Percentiles rank a stretch among this genome's conserved stretches.
phyloP scores from a whole-genome alignment of 1,140 invertebrate species.

The Brachionus rubens region DNA sequence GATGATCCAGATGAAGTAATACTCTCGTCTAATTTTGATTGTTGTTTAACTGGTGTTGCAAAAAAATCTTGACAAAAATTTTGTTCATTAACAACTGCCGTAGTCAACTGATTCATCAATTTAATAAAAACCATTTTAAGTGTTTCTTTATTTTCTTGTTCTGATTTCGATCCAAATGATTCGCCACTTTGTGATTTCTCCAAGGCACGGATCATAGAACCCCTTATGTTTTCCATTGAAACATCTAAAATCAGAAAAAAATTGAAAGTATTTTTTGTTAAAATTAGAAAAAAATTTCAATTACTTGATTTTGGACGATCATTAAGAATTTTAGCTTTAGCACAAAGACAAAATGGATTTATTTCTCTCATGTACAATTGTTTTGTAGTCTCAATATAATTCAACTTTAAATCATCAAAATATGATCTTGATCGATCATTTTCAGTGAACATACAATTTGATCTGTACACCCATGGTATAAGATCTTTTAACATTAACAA shows the following conservation, averaged over 20 bases:
- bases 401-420: conserved; percentile 27
- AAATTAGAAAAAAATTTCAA: neutral
- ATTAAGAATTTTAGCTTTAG: conserved; percentile 1
- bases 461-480: neutral
- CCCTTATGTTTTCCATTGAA: conserved; percentile 41
- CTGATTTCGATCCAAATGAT: neutral
- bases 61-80: conserved; percentile 91
- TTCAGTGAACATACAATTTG: neutral
- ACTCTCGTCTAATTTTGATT: conserved; percentile 52
- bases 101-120: conserved; percentile 81
- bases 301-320: conserved; percentile 6
- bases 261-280: neutral
- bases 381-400: conserved; percentile 36
- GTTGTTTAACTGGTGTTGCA: conserved; percentile 64
- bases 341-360: conserved; percentile 2
- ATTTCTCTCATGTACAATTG: conserved; percentile 33
- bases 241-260: neutral
- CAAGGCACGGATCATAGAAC: conserved; percentile 18
- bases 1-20: neutral
- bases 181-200: conserved; percentile 21
- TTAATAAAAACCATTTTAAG: conserved; percentile 67
- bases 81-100: conserved; percentile 87
- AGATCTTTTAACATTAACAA: conserved; percentile 15
- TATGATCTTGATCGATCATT: conserved; percentile 18
- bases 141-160: conserved; percentile 21